Evolutionary conservation across 2,888 invertebrate species (phyloP).

Genomic region (Hesperia comma): DNA sequence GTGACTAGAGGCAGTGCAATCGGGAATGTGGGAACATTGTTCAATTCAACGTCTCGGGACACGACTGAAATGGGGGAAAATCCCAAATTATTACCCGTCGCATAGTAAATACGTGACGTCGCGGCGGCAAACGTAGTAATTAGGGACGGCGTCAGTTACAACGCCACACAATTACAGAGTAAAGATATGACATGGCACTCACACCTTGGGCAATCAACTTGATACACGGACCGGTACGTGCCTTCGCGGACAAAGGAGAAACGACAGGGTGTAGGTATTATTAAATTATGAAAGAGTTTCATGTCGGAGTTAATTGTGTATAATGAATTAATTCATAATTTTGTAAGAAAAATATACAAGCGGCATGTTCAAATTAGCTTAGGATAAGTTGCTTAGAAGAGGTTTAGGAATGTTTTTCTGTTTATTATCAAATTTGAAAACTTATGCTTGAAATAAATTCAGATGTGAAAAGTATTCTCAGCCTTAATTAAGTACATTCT

Average conservation of each 20-base stretch:
- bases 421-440: too few relatives aligned
- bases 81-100: constrained; percentile 19
- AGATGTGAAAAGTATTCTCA: too few relatives aligned
- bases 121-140: constrained; percentile 28
- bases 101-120: constrained; percentile 11
- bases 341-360: background rate
- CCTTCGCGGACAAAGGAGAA: constrained; percentile 36
- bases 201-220: constrained; percentile 67
- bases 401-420: too few relatives aligned
- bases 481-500: too few relatives aligned
- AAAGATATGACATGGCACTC: constrained; percentile 55
- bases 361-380: too few relatives aligned
- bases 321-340: constrained; percentile 1
- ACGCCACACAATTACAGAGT: constrained; percentile 49
- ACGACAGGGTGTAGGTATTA: constrained; percentile 1
- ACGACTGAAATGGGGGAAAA: constrained; percentile 40
- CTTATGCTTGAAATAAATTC: too few relatives aligned
- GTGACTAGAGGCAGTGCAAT: constrained; percentile 44
- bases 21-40: constrained; percentile 40
- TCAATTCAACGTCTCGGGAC: constrained; percentile 43
- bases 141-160: constrained; percentile 42
- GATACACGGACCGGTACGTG: constrained; percentile 62
- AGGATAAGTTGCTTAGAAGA: too few relatives aligned
- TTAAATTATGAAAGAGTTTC: background rate
- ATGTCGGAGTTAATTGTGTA: constrained; percentile 42